Percentiles rank a stretch among this genome's conserved stretches.
These are phyloP conservation scores for Digitonthophagus gazella DNA, from an alignment of 2,888 invertebrate genomes.

Conservation along the genomic window DNA sequence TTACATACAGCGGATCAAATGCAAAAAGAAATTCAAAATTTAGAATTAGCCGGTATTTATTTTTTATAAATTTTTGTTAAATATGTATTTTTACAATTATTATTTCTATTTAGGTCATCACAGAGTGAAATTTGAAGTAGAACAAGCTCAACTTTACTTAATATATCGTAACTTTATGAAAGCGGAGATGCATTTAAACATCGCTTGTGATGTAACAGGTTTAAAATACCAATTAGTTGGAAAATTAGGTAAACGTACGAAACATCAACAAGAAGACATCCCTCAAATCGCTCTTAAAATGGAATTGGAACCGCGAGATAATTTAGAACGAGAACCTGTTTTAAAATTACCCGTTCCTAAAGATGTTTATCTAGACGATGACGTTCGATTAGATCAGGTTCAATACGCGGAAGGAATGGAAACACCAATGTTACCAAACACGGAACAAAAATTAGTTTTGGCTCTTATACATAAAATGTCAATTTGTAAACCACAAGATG, in stretches of 20 bases:
- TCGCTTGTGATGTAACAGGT: constrained; percentile 63
- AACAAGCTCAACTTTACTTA: constrained; percentile 66
- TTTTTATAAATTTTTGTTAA: neutral
- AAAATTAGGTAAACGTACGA: constrained; percentile 85
- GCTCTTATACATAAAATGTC: constrained; percentile 70
- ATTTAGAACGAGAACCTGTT: constrained; percentile 51
- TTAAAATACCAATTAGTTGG: constrained; percentile 71
- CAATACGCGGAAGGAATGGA: constrained; percentile 61
- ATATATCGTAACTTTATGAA: constrained; percentile 71
- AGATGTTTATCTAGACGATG: constrained; percentile 77
- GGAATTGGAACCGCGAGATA: constrained; percentile 50
- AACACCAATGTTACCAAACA: constrained; percentile 58
- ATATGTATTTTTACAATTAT: constrained; percentile 1
- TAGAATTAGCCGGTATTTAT: constrained; percentile 48
- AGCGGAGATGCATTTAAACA: constrained; percentile 65
- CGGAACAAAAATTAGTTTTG: constrained; percentile 78
- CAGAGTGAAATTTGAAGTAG: constrained; percentile 55
- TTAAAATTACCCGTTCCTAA: constrained; percentile 61
- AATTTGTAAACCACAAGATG: constrained; percentile 76
- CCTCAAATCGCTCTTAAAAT: constrained; percentile 81
- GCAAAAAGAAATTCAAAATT: constrained; percentile 44
- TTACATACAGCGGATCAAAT: constrained; percentile 58
- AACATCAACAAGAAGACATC: constrained; percentile 77
- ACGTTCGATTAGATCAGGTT: constrained; percentile 78
- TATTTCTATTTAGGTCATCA: constrained; percentile 35